Percentiles rank a stretch among this genome's conserved stretches.
These are phyloP conservation scores for Whitmania pigra DNA, from an alignment of 1,140 invertebrate species.

Conservation along the genomic window DNA sequence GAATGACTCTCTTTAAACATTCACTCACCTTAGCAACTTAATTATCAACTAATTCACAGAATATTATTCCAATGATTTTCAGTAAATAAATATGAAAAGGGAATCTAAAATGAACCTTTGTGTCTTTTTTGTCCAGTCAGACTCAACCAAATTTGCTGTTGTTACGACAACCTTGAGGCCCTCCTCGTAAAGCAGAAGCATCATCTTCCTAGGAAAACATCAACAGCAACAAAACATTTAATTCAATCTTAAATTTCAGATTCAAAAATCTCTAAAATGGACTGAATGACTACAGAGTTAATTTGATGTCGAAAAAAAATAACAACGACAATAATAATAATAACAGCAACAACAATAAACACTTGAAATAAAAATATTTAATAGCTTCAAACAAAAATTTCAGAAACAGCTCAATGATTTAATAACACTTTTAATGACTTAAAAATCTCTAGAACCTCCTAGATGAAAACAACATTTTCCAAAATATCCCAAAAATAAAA, in stretches of 20 bases:
- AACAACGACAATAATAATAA: not conserved
- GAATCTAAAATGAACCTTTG: slow-evolving; percentile 55
- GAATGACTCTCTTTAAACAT: no score
- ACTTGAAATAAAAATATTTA: not conserved
- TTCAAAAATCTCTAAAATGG: no score
- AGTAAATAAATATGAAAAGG: no score
- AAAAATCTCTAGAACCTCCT: no score
- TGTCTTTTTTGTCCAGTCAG: slow-evolving; percentile 84
- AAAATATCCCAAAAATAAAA: no score
- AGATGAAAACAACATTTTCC: no score
- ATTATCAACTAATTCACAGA: no score
- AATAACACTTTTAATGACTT: no score
- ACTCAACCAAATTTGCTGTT: slow-evolving; percentile 76
- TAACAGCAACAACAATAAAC: not conserved
- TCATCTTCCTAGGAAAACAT: slow-evolving; percentile 59
- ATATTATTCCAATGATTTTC: no score
- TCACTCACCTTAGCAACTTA: no score
- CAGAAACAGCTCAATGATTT: not conserved
- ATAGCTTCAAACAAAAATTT: not conserved
- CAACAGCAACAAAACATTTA: slow-evolving; percentile 8
- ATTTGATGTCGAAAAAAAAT: not conserved
- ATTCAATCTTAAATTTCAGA: not conserved
- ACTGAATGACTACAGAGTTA: not conserved
- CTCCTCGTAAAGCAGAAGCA: slow-evolving; percentile 66
- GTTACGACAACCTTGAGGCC: slow-evolving; percentile 72